Conservation (phyloP, 2,113 vertebrate genomes). For the Albula glossodonta region DNA sequence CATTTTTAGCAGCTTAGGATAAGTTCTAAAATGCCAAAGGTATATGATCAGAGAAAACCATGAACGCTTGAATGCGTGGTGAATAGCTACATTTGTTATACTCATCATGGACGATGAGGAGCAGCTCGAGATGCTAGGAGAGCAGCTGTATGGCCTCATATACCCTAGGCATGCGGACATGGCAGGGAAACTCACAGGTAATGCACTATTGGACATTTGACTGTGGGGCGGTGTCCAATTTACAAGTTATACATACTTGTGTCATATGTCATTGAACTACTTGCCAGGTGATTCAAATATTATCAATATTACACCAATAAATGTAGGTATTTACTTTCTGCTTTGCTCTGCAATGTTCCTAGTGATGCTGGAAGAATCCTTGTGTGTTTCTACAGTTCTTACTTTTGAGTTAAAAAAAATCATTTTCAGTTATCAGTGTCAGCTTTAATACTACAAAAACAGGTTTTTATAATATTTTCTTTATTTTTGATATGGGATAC, state of each 20-base stretch:
- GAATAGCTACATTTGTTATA: not conserved
- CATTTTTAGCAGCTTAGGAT: not conserved
- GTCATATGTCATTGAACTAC: not conserved
- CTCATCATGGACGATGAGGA: slow-evolving; percentile 60
- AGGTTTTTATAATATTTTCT: no score
- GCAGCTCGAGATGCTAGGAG: slow-evolving; percentile 68
- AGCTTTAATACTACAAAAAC: no score
- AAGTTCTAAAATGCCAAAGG: not conserved
- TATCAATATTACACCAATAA: no score
- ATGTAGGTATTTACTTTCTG: no score
- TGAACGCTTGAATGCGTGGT: not conserved
- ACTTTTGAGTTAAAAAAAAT: no score
- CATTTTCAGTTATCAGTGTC: no score
- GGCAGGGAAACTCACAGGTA: slow-evolving; percentile 75
- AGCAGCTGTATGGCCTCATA: slow-evolving; percentile 67
- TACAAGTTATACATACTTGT: not conserved
- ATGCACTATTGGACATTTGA: not conserved
- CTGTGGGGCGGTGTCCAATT: no score
- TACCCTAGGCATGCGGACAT: slow-evolving; percentile 61
- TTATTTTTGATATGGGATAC: no score
- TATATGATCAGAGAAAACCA: not conserved
- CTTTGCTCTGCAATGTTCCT: no score
- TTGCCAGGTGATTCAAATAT: not conserved
- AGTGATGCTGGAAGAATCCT: no score
- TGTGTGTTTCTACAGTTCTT: no score